A percentile compares a stretch with the other conserved stretches of the same genome.
phyloP scores from a whole-genome alignment of 53 echinoderm and acorn worm species.

The Echinarachnius parma region DNA sequence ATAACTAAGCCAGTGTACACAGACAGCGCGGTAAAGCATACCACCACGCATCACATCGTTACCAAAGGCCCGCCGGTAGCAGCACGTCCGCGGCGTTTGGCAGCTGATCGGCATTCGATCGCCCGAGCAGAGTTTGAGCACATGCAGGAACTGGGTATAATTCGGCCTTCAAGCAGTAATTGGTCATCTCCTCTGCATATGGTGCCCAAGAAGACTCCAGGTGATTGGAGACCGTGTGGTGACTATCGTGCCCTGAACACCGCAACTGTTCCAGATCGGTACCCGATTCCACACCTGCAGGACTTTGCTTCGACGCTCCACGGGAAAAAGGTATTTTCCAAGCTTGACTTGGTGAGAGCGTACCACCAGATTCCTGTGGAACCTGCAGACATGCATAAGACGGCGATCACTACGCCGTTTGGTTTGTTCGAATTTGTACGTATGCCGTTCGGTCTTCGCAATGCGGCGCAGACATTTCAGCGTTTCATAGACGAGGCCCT shows the following conservation, averaged over 20 bases:
- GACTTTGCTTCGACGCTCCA: conserved; percentile 26
- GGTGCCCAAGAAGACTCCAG: conserved; percentile 36
- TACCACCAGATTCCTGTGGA: conserved; percentile 44
- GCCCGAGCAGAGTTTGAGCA: no score
- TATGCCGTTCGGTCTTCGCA: conserved; percentile 67
- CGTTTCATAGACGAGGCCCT: conserved; percentile 44
- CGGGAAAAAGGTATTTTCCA: conserved; percentile 22
- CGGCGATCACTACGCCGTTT: conserved; percentile 46
- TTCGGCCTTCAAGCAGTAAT: conserved; percentile 23
- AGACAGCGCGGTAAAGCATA: no score
- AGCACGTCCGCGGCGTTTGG: no score
- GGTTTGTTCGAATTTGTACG: conserved; percentile 52
- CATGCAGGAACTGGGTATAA: no score
- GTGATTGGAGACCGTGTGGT: conserved; percentile 49
- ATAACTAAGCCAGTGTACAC: no score
- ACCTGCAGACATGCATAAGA: no score
- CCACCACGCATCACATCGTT: no score
- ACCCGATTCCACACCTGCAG: conserved; percentile 41
- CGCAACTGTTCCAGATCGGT: conserved; percentile 22
- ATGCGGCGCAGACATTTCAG: conserved; percentile 53
- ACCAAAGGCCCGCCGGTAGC: no score
- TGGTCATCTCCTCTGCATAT: conserved; percentile 45
- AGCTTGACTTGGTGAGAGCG: conserved; percentile 27
- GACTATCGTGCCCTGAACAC: conserved; percentile 41
- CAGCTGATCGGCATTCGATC: no score